phyloP scores from a whole-genome alignment of 2,797 vertebrate genomes.

The Tympanoctomys barrerae region DNA sequence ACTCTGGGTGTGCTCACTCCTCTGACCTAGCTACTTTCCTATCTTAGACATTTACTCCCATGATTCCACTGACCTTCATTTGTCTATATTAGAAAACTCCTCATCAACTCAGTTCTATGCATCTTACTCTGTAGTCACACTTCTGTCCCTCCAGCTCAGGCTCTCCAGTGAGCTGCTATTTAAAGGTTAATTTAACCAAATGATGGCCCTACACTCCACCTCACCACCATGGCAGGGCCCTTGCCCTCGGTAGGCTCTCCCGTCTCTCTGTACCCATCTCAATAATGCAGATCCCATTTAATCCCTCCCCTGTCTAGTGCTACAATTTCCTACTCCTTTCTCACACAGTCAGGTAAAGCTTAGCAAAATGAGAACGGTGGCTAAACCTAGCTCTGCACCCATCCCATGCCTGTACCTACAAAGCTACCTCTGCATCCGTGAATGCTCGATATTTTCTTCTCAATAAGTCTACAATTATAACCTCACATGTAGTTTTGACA shows the following conservation, averaged over 20 bases:
- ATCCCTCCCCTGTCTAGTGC: background rate
- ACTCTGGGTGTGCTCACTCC: too few relatives aligned
- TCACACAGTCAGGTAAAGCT: background rate
- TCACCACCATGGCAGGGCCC: background rate
- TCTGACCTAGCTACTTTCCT: background rate
- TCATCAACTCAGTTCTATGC: background rate
- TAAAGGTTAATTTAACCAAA: background rate
- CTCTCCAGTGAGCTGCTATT: background rate
- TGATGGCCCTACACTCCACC: background rate
- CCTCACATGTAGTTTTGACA: background rate
- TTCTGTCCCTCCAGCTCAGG: background rate
- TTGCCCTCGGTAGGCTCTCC: background rate
- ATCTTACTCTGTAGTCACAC: background rate
- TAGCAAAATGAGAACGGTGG: background rate
- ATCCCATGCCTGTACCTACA: background rate
- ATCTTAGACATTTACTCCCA: too few relatives aligned
- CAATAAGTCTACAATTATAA: background rate
- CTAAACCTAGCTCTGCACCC: slow-evolving; percentile 4
- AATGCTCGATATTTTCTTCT: background rate
- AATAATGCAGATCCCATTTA: background rate
- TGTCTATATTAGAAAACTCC: background rate
- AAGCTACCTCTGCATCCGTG: background rate
- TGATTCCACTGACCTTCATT: background rate
- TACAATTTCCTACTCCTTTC: background rate
- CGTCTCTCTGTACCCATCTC: background rate